Evolutionary conservation across 2,113 vertebrate genomes (phyloP).

Genomic region (Otolemur garnettii): DNA sequence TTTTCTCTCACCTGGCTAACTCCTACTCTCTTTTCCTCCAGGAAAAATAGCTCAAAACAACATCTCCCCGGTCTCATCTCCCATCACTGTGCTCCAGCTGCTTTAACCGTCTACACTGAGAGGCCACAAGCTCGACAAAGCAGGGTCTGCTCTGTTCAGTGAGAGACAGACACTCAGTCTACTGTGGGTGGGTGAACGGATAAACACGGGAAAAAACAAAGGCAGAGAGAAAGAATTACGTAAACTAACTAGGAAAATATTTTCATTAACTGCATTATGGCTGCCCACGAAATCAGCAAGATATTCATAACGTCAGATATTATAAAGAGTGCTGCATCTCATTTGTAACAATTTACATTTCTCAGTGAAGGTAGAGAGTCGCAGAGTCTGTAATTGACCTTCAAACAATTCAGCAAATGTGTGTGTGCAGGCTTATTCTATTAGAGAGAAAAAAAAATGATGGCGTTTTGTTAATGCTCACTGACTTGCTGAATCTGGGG

Average conservation of each 20-base stretch:
- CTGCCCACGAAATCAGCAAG: neutral
- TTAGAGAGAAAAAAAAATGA: neutral
- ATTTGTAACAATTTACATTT: neutral
- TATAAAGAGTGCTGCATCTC: neutral
- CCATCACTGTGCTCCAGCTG: fast-evolving
- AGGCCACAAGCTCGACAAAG: neutral
- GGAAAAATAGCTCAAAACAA: neutral
- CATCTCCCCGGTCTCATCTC: neutral
- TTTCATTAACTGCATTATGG: neutral
- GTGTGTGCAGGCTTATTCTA: neutral
- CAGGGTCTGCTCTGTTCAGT: neutral
- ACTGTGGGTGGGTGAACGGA: neutral
- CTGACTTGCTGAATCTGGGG: neutral
- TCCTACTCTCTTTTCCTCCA: neutral
- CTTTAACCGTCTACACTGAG: neutral
- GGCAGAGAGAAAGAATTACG: neutral
- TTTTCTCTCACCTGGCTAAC: neutral
- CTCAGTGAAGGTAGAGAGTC: neutral
- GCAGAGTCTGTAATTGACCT: neutral
- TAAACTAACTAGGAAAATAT: neutral
- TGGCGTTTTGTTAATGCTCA: neutral
- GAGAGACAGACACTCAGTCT: neutral
- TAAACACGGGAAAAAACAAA: neutral
- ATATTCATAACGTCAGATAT: neutral
- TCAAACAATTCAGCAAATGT: neutral